Conservation (phyloP, 2,888 invertebrate genomes). For the Gnatocerus cornutus region DNA sequence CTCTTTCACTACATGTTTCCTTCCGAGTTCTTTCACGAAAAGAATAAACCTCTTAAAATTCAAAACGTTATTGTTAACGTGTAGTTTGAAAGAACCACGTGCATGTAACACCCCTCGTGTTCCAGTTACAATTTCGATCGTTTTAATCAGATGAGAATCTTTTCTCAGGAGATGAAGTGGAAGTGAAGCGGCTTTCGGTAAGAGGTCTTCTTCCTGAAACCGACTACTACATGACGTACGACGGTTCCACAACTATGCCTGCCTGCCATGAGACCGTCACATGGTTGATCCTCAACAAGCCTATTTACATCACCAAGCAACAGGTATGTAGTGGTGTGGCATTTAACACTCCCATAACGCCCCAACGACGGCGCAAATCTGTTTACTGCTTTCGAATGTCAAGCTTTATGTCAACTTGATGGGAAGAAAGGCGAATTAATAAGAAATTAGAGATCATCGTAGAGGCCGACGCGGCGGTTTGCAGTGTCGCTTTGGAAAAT, state of each 20-base stretch:
- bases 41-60: conserved; percentile 27
- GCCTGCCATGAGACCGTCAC: conserved; percentile 99
- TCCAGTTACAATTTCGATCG: conserved; percentile 24
- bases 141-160: conserved; percentile 27
- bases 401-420: conserved; percentile 7
- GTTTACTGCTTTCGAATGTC: conserved; percentile 29
- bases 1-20: conserved; percentile 9
- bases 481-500: too few relatives aligned
- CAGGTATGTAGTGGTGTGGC: conserved; percentile 78
- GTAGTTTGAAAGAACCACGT: conserved; percentile 16
- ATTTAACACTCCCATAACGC: conserved; percentile 41
- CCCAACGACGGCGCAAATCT: conserved; percentile 32
- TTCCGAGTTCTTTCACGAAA: conserved; percentile 17
- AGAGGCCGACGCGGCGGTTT: too few relatives aligned
- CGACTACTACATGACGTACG: conserved; percentile 98
- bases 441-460: not conserved
- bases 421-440: not conserved
- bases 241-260: conserved; percentile 97
- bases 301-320: conserved; percentile 97
- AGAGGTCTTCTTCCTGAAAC: conserved; percentile 93
- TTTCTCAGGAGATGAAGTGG: conserved; percentile 84
- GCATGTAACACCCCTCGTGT: conserved; percentile 4
- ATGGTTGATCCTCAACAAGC: conserved; percentile 98
- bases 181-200: conserved; percentile 89
- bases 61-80: conserved; percentile 29